These are phyloP conservation scores for Chaetura pelagica DNA, from an alignment of 2,113 vertebrate species.

Conservation along the genomic window DNA sequence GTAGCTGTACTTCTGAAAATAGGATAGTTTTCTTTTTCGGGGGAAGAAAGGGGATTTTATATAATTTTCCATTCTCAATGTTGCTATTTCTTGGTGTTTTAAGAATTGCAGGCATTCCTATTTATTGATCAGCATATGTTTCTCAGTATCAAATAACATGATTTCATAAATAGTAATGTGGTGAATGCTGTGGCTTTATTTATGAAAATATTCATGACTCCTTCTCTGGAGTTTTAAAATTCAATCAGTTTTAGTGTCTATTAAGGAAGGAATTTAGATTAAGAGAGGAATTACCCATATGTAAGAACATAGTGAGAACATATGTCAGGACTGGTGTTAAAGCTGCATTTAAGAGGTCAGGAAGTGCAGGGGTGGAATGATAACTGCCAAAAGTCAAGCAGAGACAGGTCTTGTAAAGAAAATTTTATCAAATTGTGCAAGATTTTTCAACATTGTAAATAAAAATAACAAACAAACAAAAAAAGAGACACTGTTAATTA, in stretches of 20 bases:
- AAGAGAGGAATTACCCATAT: constrained; percentile 52
- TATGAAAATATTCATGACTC: constrained; percentile 55
- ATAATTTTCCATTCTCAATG: background rate
- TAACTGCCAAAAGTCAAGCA: constrained; percentile 53
- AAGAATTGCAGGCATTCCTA: background rate
- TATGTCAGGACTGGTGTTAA: constrained; percentile 58
- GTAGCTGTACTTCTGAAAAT: background rate
- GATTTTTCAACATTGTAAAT: background rate
- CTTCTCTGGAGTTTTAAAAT: constrained; percentile 17
- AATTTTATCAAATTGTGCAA: constrained; percentile 48
- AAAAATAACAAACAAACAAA: background rate
- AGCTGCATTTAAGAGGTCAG: constrained; percentile 41
- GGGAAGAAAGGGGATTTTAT: background rate
- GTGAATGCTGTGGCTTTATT: background rate
- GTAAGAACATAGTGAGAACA: constrained; percentile 55
- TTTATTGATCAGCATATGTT: constrained; percentile 46
- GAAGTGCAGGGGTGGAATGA: background rate
- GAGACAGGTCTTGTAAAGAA: constrained; percentile 24
- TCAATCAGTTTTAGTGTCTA: constrained; percentile 7
- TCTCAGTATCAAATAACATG: background rate
- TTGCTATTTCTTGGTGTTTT: background rate
- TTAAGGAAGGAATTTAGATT: constrained; percentile 31
- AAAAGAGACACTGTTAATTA: background rate
- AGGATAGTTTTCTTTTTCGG: background rate
- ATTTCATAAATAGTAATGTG: constrained; percentile 56